Evolutionary conservation across 1,140 invertebrate species (phyloP).

Genomic region (Andrena cerasifolii): DNA sequence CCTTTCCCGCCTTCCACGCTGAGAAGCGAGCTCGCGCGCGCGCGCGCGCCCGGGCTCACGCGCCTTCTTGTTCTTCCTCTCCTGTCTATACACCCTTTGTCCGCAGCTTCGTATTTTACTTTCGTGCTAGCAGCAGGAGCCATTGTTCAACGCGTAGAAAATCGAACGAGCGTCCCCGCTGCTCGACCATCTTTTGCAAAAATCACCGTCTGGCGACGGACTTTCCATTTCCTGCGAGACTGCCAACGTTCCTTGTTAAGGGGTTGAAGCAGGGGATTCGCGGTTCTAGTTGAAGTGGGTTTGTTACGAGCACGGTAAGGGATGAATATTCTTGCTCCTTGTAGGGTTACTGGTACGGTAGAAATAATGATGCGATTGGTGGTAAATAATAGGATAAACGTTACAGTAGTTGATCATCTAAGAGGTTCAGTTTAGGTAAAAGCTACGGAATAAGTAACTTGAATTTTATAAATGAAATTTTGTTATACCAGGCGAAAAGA

Average conservation of each 20-base stretch:
- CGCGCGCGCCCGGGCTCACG: neutral
- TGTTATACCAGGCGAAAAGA: no score
- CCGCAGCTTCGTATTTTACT: slow-evolving; percentile 27
- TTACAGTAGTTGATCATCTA: no score
- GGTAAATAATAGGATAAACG: no score
- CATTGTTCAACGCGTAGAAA: slow-evolving; percentile 51
- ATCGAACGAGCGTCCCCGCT: slow-evolving; percentile 36
- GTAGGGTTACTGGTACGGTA: no score
- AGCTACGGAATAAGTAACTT: no score
- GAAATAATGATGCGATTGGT: no score
- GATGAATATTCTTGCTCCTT: no score
- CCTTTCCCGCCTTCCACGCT: neutral
- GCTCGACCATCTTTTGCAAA: neutral
- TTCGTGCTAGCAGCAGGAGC: slow-evolving; percentile 20
- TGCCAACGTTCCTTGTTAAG: neutral
- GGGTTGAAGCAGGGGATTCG: neutral
- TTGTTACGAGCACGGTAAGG: neutral
- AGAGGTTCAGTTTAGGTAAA: no score
- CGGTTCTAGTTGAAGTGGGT: neutral
- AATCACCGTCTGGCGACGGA: neutral
- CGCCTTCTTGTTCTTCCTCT: slow-evolving; percentile 35
- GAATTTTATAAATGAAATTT: no score
- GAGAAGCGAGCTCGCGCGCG: neutral
- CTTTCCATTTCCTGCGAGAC: neutral
- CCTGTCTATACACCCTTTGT: slow-evolving; percentile 49